phyloP scores from a whole-genome alignment of 1,140 invertebrate genomes.

The Orius insidiosus region DNA sequence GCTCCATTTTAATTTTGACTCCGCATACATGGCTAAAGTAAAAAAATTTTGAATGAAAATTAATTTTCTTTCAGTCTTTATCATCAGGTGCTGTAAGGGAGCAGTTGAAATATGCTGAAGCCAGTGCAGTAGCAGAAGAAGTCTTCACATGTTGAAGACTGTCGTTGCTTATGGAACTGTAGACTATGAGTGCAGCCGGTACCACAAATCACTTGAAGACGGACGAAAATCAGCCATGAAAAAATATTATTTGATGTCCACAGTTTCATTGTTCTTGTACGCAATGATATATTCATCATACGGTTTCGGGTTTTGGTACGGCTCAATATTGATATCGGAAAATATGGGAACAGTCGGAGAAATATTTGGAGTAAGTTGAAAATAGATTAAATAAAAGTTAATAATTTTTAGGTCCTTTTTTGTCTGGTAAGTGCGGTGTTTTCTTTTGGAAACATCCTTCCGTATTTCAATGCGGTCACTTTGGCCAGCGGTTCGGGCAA shows the following conservation, averaged over 20 bases:
- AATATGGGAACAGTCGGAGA: slow-evolving; percentile 24
- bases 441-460: slow-evolving; percentile 60
- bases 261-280: slow-evolving; percentile 50
- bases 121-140: slow-evolving; percentile 65
- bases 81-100: slow-evolving; percentile 22
- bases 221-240: slow-evolving; percentile 31
- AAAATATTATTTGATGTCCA: slow-evolving; percentile 32
- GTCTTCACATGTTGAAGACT: slow-evolving; percentile 55
- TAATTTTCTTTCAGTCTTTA: slow-evolving; percentile 1
- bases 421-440: slow-evolving; percentile 61
- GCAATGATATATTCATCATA: slow-evolving; percentile 60
- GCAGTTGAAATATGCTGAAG: slow-evolving; percentile 44
- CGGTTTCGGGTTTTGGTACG: slow-evolving; percentile 70
- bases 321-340: slow-evolving; percentile 39
- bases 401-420: slow-evolving; percentile 34
- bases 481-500: slow-evolving; percentile 58
- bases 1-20: slow-evolving; percentile 49
- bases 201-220: slow-evolving; percentile 28
- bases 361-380: slow-evolving; percentile 26
- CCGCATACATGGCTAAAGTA: slow-evolving; percentile 36
- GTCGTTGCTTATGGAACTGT: slow-evolving; percentile 53
- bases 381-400: background rate
- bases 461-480: slow-evolving; percentile 58
- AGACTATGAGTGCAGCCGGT: slow-evolving; percentile 22
- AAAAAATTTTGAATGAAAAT: slow-evolving; percentile 1